Evolutionary conservation across 2,797 vertebrate genomes (phyloP).

Genomic region (Toxotes lorentzi): DNA sequence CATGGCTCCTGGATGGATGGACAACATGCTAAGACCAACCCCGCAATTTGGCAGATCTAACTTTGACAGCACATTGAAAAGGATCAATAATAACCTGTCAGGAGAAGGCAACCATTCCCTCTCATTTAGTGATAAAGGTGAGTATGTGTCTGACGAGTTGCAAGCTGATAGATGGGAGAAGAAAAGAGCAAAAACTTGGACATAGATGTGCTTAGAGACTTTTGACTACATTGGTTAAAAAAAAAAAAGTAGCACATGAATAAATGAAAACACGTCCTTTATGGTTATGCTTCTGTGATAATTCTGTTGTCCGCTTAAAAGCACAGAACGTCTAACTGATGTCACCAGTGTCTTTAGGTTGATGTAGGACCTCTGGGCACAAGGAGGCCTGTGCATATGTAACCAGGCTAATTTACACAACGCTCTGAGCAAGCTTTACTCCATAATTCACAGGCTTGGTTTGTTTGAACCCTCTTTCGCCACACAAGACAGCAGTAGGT

Average conservation of each 20-base stretch:
- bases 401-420: constrained; percentile 86
- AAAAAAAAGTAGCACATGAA: constrained; percentile 32
- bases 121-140: constrained; percentile 73
- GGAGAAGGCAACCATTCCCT: constrained; percentile 64
- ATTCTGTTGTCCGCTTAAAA: constrained; percentile 55
- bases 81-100: constrained; percentile 84
- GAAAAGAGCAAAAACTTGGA: constrained; percentile 40
- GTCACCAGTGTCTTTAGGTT: constrained; percentile 74
- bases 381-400: constrained; percentile 81
- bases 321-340: constrained; percentile 46
- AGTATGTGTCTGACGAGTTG: constrained; percentile 55
- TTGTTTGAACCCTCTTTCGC: constrained; percentile 84
- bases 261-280: constrained; percentile 28
- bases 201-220: constrained; percentile 35
- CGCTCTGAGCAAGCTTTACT: constrained; percentile 81
- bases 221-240: constrained; percentile 16
- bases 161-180: constrained; percentile 35
- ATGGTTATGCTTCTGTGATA: constrained; percentile 46
- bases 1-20: constrained; percentile 66
- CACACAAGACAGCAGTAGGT: constrained; percentile 79
- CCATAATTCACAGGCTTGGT: constrained; percentile 84
- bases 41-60: constrained; percentile 73
- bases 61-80: constrained; percentile 77
- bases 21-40: constrained; percentile 69
- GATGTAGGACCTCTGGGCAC: constrained; percentile 74